Evolutionary conservation across 2,888 invertebrate species (phyloP).

Genomic region (Pyrrhia umbra): DNA sequence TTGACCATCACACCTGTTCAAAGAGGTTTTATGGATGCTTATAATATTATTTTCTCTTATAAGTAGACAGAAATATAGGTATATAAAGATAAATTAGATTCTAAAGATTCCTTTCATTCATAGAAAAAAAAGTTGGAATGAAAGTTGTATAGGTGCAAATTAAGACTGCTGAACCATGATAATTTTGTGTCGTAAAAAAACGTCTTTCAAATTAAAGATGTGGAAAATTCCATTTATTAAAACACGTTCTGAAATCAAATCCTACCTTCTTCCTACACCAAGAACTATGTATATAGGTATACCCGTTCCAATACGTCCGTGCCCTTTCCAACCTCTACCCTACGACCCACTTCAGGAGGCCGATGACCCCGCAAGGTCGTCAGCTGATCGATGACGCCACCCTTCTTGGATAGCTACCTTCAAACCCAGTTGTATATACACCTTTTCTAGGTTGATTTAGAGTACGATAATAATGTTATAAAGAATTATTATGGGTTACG

Average conservation of each 20-base stretch:
- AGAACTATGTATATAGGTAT: neutral
- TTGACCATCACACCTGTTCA: too few species aligned
- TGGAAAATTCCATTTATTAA: too few species aligned
- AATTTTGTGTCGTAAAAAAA: too few species aligned
- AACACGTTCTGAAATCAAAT: neutral
- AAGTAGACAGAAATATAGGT: too few species aligned
- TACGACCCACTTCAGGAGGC: constrained; percentile 72
- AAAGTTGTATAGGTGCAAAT: too few species aligned
- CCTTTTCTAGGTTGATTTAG: constrained; percentile 16
- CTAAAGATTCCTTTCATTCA: too few species aligned
- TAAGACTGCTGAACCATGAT: too few species aligned
- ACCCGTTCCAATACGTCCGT: constrained; percentile 32
- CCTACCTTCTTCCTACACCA: constrained; percentile 16
- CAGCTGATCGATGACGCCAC: constrained; percentile 75
- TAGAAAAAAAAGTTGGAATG: too few species aligned
- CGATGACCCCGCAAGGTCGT: constrained; percentile 79
- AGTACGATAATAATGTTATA: constrained; percentile 4
- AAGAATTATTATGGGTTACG: constrained; percentile 10
- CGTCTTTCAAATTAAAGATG: too few species aligned
- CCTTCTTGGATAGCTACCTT: constrained; percentile 18
- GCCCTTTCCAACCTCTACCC: constrained; percentile 58
- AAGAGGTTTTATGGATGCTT: too few species aligned
- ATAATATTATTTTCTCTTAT: too few species aligned
- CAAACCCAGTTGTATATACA: neutral
- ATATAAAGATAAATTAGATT: too few species aligned